A percentile compares a stretch with the other conserved stretches of the same genome.
These are phyloP conservation scores for Danio choprae DNA, from an alignment of 2,797 vertebrate species.

Conservation along the genomic window DNA sequence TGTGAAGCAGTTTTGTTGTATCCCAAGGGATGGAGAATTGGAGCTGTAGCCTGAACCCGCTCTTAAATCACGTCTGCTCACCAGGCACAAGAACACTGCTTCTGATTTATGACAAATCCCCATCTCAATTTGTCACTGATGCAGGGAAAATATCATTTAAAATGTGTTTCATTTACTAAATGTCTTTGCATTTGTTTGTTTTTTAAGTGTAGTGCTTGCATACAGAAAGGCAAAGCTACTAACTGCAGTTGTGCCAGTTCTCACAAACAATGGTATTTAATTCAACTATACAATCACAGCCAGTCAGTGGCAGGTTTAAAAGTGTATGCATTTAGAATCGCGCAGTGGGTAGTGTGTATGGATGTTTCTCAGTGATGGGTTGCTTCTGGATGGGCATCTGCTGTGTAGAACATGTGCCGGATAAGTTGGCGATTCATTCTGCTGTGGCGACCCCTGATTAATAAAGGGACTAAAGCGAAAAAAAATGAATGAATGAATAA, in stretches of 20 bases:
- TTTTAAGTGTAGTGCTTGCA: constrained; percentile 61
- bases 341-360: too few relatives aligned
- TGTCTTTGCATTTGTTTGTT: constrained; percentile 17
- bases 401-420: too few relatives aligned
- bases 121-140: constrained; percentile 78
- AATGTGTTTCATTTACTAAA: constrained; percentile 74
- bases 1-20: constrained; percentile 47
- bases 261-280: constrained; percentile 14
- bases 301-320: constrained; percentile 10
- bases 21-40: constrained; percentile 53
- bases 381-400: too few relatives aligned
- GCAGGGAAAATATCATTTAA: constrained; percentile 78
- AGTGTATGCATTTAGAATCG: not conserved
- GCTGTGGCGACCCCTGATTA: too few relatives aligned
- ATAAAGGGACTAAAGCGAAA: too few relatives aligned
- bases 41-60: constrained; percentile 66
- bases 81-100: constrained; percentile 69
- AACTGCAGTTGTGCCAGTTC: not conserved
- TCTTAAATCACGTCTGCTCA: constrained; percentile 77
- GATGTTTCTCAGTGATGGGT: too few relatives aligned
- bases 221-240: constrained; percentile 45
- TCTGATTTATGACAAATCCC: constrained; percentile 79
- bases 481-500: too few relatives aligned
- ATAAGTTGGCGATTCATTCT: too few relatives aligned
- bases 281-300: not conserved